These are phyloP conservation scores for Riptortus pedestris DNA, from an alignment of 1,140 invertebrate species.

Conservation along the genomic window DNA sequence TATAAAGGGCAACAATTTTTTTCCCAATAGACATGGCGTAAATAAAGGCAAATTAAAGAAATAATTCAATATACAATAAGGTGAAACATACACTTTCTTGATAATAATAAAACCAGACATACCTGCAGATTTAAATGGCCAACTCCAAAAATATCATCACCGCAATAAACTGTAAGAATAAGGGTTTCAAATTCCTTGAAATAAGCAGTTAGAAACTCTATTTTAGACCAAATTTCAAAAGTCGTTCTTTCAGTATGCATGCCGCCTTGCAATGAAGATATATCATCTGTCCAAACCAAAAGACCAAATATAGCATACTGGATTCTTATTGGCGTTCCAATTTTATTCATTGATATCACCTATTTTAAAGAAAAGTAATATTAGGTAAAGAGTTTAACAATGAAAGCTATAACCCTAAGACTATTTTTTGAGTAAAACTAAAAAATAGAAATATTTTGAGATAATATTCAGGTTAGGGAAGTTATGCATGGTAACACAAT, in stretches of 20 bases:
- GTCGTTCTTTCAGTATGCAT: constrained; percentile 9
- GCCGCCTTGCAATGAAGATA: constrained; percentile 16
- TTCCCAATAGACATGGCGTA: too few relatives aligned
- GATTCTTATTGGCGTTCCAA: constrained; percentile 5
- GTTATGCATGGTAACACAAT: too few relatives aligned
- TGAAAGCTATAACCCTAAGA: too few relatives aligned
- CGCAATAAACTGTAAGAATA: constrained; percentile 18
- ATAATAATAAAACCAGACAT: too few relatives aligned
- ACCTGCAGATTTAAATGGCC: constrained; percentile 23
- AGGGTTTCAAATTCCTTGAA: constrained; percentile 25
- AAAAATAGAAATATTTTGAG: too few relatives aligned
- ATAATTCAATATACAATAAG: too few relatives aligned
- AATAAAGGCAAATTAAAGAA: too few relatives aligned
- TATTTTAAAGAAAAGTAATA: constrained; percentile 1
- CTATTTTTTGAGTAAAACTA: too few relatives aligned
- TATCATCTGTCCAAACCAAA: constrained; percentile 13
- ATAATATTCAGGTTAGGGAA: too few relatives aligned
- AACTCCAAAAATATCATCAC: constrained; percentile 19
- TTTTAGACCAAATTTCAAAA: constrained; percentile 17
- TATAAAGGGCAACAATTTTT: too few relatives aligned
- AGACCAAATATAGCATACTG: constrained; percentile 23
- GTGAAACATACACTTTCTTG: too few relatives aligned
- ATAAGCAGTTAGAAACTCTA: constrained; percentile 22
- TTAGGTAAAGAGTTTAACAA: too few relatives aligned
- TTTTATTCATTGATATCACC: constrained; percentile 8